Base-by-base conservation (phyloP, 2,113 vertebrate species). In the Chinchilla lanigera region DNA sequence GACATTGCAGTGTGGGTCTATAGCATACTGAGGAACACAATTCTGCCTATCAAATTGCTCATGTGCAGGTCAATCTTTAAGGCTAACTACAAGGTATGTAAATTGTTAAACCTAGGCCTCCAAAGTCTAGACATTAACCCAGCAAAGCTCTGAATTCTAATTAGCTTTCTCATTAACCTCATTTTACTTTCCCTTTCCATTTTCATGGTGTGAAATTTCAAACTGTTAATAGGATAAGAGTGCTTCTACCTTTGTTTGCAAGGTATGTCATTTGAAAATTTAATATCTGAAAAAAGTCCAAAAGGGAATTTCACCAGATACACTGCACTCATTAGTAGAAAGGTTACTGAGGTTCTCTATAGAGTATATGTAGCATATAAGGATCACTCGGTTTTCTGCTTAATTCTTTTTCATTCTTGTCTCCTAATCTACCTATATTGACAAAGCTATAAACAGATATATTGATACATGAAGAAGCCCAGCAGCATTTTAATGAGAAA, bases 261-360 rank as follows among this genome's bases (percentile, higher is more conserved):
- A 89, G 78, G 94, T 60, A 93, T 78, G 94, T 84, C 90, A 97
- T 94, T 98, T 97, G 73, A 96, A 95, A 97, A 96, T 96, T 94
- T 97, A 97, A 96, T 97, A 98, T 97, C 82, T 94, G 86, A 96
- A 95, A 97, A 96, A 96, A 95, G 50, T 97, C 95, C 95, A 97
- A 97, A 96, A 93, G 88, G 96, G 30, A 86, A 96, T 96, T 97
- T 96, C 90, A 97, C 89, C 89, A 96, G 94, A 90, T 86, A 65
- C 24, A 89, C 61, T 89, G 58, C 30, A 94, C 75, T 97, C 94
- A 96, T 96, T 96, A 97, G 81, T 11, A 90, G 52, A 94, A 97
- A 89, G 54, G 44, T 97, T 95, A 96, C 28, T 93, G 93, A 95
- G 77, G 54, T 94, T 91, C 73, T 96, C 58, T 90, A 35, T 52